Evolutionary conservation across 2,113 vertebrate genomes (phyloP).

Genomic region (Leiothrix lutea): DNA sequence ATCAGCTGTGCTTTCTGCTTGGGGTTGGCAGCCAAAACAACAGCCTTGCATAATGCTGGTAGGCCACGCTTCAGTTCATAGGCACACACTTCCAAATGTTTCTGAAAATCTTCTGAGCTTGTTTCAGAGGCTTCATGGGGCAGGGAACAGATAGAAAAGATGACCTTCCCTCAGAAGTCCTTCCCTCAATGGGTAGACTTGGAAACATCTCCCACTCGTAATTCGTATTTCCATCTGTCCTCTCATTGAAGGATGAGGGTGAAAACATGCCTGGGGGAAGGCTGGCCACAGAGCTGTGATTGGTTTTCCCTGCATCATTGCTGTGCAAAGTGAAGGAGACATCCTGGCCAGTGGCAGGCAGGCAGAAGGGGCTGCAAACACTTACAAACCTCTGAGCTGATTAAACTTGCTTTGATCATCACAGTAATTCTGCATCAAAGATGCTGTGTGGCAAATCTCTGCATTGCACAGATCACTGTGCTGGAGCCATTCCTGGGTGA

Average conservation of each 20-base stretch:
- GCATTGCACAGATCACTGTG: neutral
- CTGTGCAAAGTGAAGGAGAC: constrained; percentile 19
- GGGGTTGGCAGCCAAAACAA: neutral
- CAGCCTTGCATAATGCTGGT: neutral
- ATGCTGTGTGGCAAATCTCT: neutral
- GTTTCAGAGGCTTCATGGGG: neutral
- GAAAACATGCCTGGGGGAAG: neutral
- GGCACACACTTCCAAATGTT: neutral
- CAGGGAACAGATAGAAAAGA: neutral
- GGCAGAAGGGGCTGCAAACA: neutral
- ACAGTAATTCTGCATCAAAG: neutral
- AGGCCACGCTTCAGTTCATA: neutral
- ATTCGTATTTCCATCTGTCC: constrained; percentile 32
- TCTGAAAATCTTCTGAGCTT: neutral
- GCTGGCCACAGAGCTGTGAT: neutral
- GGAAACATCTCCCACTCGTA: neutral
- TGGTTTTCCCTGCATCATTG: neutral
- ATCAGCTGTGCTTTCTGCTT: neutral
- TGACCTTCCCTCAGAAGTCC: neutral
- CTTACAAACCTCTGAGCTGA: neutral
- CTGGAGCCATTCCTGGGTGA: neutral
- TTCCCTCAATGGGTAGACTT: neutral
- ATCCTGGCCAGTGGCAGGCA: neutral
- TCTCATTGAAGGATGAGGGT: neutral
- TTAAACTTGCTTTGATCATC: constrained; percentile 20